Evolutionary conservation across 2,113 vertebrate genomes (phyloP).

Genomic region (Gracilinanus agilis): DNA sequence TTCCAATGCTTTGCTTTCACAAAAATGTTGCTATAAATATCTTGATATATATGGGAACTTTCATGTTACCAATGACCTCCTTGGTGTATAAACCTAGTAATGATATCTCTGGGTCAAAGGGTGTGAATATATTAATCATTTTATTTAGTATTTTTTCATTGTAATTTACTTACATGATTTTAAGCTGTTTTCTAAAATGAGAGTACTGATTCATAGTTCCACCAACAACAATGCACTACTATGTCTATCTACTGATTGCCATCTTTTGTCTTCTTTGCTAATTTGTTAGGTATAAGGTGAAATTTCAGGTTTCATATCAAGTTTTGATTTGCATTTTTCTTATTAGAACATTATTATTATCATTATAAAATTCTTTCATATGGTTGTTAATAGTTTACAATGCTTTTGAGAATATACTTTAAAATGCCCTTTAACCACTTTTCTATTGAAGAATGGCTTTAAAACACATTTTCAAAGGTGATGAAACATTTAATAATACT

Average conservation of each 20-base stretch:
- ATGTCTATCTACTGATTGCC: not conserved
- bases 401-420: not conserved
- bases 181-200: not conserved
- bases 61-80: not conserved
- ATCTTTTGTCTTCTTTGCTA: not conserved
- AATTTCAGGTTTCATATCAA: not conserved
- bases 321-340: not conserved
- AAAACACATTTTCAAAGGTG: not conserved
- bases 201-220: not conserved
- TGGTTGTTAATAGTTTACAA: not conserved
- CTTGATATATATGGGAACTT: not conserved
- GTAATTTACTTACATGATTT: not conserved
- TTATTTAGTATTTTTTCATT: not conserved
- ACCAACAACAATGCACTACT: not conserved
- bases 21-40: not conserved
- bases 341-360: not conserved
- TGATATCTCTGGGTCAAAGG: not conserved
- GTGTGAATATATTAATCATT: not conserved
- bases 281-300: not conserved
- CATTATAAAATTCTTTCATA: not conserved
- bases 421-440: not conserved
- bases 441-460: not conserved
- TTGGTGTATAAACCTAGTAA: not conserved
- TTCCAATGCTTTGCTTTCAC: not conserved
- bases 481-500: not conserved